Percentiles rank a stretch among this genome's conserved stretches.
Evolutionary conservation across 2,113 vertebrate species (phyloP).

Genomic region (Psettodes erumei): DNA sequence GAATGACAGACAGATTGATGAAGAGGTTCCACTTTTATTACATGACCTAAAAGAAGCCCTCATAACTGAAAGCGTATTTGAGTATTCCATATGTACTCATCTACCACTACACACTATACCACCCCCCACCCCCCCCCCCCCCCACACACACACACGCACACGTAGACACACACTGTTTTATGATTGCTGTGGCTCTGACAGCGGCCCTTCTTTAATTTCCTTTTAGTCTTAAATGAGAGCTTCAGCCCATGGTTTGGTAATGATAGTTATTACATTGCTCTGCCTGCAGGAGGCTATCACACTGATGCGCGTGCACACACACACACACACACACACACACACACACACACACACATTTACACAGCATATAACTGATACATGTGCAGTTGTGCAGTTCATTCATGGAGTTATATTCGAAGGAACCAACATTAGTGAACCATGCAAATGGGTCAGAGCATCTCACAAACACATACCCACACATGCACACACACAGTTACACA

Average conservation of each 20-base stretch:
- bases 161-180: conserved; percentile 9
- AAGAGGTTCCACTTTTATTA: conserved; percentile 11
- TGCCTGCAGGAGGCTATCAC: conserved; percentile 55
- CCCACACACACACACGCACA: conserved; percentile 6
- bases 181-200: conserved; percentile 38
- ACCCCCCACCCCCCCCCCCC: background rate
- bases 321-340: conserved; percentile 8
- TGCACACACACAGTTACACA: conserved; percentile 13
- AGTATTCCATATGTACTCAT: conserved; percentile 22
- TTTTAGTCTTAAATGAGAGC: conserved; percentile 61
- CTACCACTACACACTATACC: background rate
- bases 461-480: conserved; percentile 3
- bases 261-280: conserved; percentile 62
- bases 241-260: conserved; percentile 52
- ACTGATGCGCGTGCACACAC: conserved; percentile 12
- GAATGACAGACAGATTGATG: background rate
- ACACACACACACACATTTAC: background rate
- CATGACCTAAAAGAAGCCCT: conserved; percentile 12
- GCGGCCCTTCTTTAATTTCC: conserved; percentile 52
- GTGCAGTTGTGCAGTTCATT: conserved; percentile 35
- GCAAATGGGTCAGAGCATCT: conserved; percentile 10
- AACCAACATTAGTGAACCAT: conserved; percentile 3
- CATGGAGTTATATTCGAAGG: conserved; percentile 29
- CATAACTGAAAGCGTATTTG: conserved; percentile 18
- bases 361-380: conserved; percentile 37